Evolutionary conservation across 2,113 vertebrate genomes (phyloP), one percentile per base, ranked within the genome.

Genomic region (Sylvia atricapilla): DNA sequence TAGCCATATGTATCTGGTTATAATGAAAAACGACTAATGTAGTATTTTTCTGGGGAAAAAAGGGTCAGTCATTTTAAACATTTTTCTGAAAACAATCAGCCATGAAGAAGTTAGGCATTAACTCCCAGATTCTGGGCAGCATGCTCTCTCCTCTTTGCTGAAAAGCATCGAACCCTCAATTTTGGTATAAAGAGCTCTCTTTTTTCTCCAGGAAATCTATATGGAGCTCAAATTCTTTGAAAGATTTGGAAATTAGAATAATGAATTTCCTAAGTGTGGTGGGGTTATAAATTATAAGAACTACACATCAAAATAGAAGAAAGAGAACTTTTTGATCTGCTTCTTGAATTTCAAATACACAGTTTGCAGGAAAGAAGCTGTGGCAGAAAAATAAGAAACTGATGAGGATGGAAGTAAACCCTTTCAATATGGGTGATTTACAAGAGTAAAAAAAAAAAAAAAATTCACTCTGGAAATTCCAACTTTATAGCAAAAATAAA

Each of bases 91-190:
- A 13, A 44, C 27, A 78, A 53, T 41, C 20, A 86, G 5, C 17
- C 5, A 41, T 25, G 20, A 95, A 86, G 10, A 89, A 62, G 7
- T 66, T 46, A 21, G 17, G 3, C 11, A 64, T 44, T 68, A 86
- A 69, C 18, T n/a, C 44, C 14, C 11, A 59, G 39, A 83, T 49
- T 88, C 46, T 68, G 13, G 31, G 20, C 4, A 43, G 10, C 3
- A 46, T 30, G 2, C 1, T 79, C 4, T 56, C 4, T 81, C 2
- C 13, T 27, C 37, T 64, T 76, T 0, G 0, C 19, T 63, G 46
- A 87, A 73, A 72, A 7, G 15, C 27, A 1, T 17, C 43, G 25
- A 92, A 53, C 2, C 7, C 6, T 14, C 13, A 19, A 0, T 39
- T 74, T 66, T 3, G 0, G 2, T 64, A 41, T 30, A 44, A 78